A percentile compares a stretch with the other conserved stretches of the same genome.
Evolutionary conservation across 2,888 invertebrate species (phyloP).

Genomic region (Atethmia centrago): DNA sequence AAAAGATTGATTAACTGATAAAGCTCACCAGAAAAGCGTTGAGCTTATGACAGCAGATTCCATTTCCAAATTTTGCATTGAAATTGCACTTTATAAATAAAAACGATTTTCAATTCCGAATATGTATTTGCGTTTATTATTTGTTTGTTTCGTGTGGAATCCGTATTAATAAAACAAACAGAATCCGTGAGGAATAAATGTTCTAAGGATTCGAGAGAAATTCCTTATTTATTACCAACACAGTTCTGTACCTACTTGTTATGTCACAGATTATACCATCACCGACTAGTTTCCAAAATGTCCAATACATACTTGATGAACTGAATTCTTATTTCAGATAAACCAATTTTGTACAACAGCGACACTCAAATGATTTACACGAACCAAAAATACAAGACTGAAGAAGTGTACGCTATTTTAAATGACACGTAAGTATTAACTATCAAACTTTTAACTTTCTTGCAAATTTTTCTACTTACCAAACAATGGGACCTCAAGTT

Average conservation of each 20-base stretch:
- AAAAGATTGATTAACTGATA: conserved; percentile 17
- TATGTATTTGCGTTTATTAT: background rate
- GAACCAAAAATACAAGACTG: conserved; percentile 74
- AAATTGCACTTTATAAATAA: background rate
- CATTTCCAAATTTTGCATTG: conserved; percentile 6
- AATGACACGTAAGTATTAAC: conserved; percentile 82
- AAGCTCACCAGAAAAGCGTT: background rate
- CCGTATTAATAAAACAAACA: background rate
- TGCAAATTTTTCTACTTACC: background rate
- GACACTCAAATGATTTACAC: conserved; percentile 74
- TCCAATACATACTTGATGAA: background rate
- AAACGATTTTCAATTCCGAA: background rate
- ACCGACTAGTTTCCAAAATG: background rate
- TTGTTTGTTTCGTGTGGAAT: background rate
- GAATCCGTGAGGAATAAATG: too few relatives aligned
- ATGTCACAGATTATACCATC: background rate
- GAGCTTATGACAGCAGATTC: background rate
- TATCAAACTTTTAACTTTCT: background rate
- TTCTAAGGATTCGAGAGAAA: too few relatives aligned
- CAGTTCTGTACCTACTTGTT: background rate
- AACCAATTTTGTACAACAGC: conserved; percentile 79
- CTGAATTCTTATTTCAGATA: conserved; percentile 76
- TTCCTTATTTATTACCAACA: background rate
- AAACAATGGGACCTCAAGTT: background rate
- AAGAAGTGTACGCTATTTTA: conserved; percentile 84